phyloP scores from a whole-genome alignment of 2,888 invertebrate genomes.

The Agrilus mali region DNA sequence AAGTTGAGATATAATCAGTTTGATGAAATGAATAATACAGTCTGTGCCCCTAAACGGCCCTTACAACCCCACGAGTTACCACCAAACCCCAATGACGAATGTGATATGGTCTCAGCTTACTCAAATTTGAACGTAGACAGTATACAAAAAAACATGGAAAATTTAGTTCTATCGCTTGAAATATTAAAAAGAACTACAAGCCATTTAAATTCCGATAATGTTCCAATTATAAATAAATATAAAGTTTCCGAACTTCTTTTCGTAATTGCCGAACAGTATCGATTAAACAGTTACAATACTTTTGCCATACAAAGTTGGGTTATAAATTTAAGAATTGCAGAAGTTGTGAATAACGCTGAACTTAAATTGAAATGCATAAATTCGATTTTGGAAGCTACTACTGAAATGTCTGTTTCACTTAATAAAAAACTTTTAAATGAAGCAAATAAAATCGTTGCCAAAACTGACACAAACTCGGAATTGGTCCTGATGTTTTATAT shows the following conservation, averaged over 20 bases:
- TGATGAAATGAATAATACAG: slow-evolving; percentile 18
- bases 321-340: slow-evolving; percentile 17
- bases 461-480: background rate
- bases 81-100: slow-evolving; percentile 21
- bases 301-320: slow-evolving; percentile 17
- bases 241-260: slow-evolving; percentile 8
- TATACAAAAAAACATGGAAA: slow-evolving; percentile 12
- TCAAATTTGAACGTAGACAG: slow-evolving; percentile 19
- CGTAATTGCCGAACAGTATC: slow-evolving; percentile 20
- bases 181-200: slow-evolving; percentile 4
- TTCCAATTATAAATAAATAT: slow-evolving; percentile 6
- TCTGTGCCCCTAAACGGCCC: slow-evolving; percentile 2
- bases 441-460: too few species aligned
- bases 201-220: background rate
- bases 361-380: slow-evolving; percentile 2
- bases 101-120: slow-evolving; percentile 22
- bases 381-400: background rate
- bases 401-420: background rate
- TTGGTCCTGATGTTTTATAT: slow-evolving; percentile 10
- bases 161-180: slow-evolving; percentile 16
- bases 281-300: slow-evolving; percentile 17
- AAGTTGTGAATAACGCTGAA: slow-evolving; percentile 11
- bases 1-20: slow-evolving; percentile 17
- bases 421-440: too few species aligned
- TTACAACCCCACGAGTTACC: slow-evolving; percentile 7